Percentiles rank a stretch among this genome's conserved stretches.
These are phyloP conservation scores for Dicerorhinus sumatrensis DNA, from an alignment of 2,113 vertebrate genomes.

Conservation along the genomic window DNA sequence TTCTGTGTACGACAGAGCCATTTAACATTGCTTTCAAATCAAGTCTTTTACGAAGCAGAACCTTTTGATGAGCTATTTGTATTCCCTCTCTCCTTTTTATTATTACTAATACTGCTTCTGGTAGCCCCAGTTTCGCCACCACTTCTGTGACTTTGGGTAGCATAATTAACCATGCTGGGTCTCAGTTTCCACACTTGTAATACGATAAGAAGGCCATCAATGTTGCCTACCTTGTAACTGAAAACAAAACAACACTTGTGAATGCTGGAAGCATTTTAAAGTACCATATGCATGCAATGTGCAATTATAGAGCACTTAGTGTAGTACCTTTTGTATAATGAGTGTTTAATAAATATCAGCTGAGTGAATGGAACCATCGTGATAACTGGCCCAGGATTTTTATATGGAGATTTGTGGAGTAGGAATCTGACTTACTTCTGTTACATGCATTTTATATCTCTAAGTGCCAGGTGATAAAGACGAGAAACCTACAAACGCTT, in stretches of 20 bases:
- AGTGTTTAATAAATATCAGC: background rate
- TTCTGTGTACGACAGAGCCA: background rate
- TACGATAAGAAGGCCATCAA: background rate
- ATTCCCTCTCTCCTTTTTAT: constrained; percentile 44
- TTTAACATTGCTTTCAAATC: constrained; percentile 66
- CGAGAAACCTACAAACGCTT: background rate
- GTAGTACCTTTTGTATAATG: background rate
- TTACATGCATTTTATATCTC: background rate
- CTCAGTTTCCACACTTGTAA: constrained; percentile 28
- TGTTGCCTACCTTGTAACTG: background rate
- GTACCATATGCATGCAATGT: background rate
- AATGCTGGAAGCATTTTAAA: background rate
- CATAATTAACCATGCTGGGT: background rate
- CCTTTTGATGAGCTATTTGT: constrained; percentile 59
- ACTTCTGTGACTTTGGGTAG: background rate
- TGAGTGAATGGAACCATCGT: background rate
- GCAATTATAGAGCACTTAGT: background rate
- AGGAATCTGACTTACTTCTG: background rate
- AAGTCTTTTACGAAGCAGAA: constrained; percentile 69
- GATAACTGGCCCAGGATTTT: background rate
- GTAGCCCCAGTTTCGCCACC: background rate
- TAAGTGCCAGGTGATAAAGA: background rate
- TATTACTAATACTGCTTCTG: background rate
- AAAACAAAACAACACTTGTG: background rate
- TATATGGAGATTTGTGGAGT: background rate